A percentile compares a stretch with the other conserved stretches of the same genome.
Conservation (phyloP, 1,140 invertebrate species). For the Lanistes nyassanus region DNA sequence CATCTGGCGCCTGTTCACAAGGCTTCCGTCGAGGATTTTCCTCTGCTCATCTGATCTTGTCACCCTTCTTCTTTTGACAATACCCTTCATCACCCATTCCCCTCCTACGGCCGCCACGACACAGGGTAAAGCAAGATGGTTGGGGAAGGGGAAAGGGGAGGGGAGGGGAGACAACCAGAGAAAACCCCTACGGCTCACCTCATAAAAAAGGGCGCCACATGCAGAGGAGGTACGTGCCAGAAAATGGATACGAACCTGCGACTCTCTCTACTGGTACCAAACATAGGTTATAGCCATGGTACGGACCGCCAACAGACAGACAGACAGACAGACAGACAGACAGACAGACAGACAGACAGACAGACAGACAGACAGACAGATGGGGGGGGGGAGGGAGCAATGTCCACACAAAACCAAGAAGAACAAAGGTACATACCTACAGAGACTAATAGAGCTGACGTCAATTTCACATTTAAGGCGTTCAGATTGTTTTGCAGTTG, state of each 20-base stretch:
- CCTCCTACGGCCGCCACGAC: no score
- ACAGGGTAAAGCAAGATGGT: no score
- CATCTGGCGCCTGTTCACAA: no score
- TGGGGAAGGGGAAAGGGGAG: no score
- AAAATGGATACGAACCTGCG: not conserved
- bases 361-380: conserved; percentile 32
- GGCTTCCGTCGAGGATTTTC: not conserved
- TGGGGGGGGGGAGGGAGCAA: not conserved
- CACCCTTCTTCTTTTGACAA: not conserved
- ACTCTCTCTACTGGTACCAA: not conserved
- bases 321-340: conserved; percentile 31
- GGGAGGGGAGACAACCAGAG: no score
- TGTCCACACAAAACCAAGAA: not conserved
- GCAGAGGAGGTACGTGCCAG: no score
- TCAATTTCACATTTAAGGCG: no score
- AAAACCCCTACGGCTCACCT: no score
- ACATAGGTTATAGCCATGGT: not conserved
- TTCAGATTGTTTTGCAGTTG: no score
- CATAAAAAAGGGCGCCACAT: no score
- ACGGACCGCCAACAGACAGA: conserved; percentile 8
- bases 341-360: conserved; percentile 33
- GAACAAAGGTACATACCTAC: no score
- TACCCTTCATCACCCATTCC: not conserved
- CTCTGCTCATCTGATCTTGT: not conserved
- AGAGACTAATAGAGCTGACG: no score